Base-by-base conservation (phyloP, 2,797 vertebrate genomes). In the Gymnopithys bicolor region DNA sequence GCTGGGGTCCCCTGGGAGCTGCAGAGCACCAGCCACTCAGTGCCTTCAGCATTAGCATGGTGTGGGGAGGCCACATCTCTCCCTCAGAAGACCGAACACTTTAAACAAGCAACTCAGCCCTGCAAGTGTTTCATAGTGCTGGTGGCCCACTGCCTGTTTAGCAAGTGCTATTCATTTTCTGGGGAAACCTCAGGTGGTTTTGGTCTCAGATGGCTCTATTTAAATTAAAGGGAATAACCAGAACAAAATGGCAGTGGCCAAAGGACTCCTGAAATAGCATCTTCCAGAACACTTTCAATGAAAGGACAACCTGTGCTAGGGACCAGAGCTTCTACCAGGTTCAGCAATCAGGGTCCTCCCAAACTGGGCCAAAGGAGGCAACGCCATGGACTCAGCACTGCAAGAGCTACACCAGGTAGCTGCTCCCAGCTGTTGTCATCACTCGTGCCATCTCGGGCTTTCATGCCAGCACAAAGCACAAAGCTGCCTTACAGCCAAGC, bases 331-430 rank as follows among this genome's bases (percentile, higher is more conserved):
- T 51, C 56, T 19, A 18, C 15, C 41, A 45, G 22, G 22, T 45
- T 41, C 28, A 21, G 84, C 4, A 3, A 39, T n/a, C 5, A 16
- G 8, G 8, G 6, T 27, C 10, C 33, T n/a, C 60, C n/a, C 5
- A 10, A 6, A 52, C 1, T 7, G 46, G 24, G 51, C 9, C 7
- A 4, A 21, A 74, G 41, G 46, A 70, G 43, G 52, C 7, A 37
- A 37, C 0, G 0, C 14, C 5, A 0, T 1, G 6, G 51, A 46
- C 22, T 39, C 80, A 46, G 48, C 11, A 3, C 32, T 37, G 6
- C 21, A 3, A 0, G 9, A 66, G 45, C 32, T 24, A 21, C 10
- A 18, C 51, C 2, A 3, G 41, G 12, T 3, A 66, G 43, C 32
- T 66, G 28, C 45, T 80, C 74, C 27, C 55, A 52, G 28, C 27